Conservation (phyloP, 2,113 vertebrate genomes). For the Thalassoma bifasciatum region DNA sequence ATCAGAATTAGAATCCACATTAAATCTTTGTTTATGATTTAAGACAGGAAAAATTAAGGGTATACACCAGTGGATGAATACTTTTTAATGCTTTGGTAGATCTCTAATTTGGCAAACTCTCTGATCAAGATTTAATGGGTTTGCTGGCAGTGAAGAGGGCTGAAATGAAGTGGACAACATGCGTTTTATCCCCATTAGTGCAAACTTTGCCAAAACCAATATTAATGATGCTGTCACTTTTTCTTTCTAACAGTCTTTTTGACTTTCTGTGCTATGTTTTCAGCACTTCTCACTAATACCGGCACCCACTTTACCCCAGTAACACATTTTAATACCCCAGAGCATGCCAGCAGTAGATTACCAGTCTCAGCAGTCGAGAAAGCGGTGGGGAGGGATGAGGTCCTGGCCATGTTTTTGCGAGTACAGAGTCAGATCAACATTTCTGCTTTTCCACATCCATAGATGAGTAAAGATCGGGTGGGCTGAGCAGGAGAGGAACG, state of each 20-base stretch:
- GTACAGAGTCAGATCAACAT: slow-evolving; percentile 28
- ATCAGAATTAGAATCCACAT: background rate
- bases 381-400: slow-evolving; percentile 35
- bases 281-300: slow-evolving; percentile 41
- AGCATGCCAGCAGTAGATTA: slow-evolving; percentile 65
- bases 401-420: slow-evolving; percentile 17
- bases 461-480: slow-evolving; percentile 3
- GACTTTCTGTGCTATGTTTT: slow-evolving; percentile 27
- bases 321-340: slow-evolving; percentile 64
- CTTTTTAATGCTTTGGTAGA: background rate
- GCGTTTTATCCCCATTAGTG: slow-evolving; percentile 15
- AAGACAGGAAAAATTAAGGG: background rate
- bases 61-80: background rate
- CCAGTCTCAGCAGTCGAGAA: slow-evolving; percentile 47
- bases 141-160: background rate
- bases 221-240: slow-evolving; percentile 7
- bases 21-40: background rate
- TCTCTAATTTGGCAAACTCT: background rate
- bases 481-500: background rate
- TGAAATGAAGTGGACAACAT: background rate
- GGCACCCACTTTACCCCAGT: slow-evolving; percentile 67
- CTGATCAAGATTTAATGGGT: slow-evolving; percentile 11
- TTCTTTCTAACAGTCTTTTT: slow-evolving; percentile 1
- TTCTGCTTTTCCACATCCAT: slow-evolving; percentile 30
- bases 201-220: background rate